phyloP scores from a whole-genome alignment of 2,113 vertebrate genomes.

The Oxygymnocypris stewartii region DNA sequence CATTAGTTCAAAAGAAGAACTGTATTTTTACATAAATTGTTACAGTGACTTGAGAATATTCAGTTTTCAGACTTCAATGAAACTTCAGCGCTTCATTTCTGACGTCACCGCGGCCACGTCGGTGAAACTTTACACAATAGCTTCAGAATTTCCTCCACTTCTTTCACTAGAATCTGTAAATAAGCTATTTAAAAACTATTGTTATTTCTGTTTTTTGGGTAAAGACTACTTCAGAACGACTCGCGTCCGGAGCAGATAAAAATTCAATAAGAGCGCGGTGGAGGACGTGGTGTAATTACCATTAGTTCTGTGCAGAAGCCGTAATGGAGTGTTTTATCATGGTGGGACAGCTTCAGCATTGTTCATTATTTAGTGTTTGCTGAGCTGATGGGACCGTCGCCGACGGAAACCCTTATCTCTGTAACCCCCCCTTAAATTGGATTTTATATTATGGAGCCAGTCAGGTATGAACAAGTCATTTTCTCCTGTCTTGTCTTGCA shows the following conservation, averaged over 20 bases:
- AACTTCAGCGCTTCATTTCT: neutral
- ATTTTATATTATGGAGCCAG: slow-evolving; percentile 91
- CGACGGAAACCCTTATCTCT: slow-evolving; percentile 86
- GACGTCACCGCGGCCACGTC: neutral
- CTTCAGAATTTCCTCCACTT: slow-evolving; percentile 27
- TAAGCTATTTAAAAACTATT: slow-evolving; percentile 57
- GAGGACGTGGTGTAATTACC: slow-evolving; percentile 90
- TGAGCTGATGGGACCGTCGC: slow-evolving; percentile 82
- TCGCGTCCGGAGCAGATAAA: slow-evolving; percentile 81
- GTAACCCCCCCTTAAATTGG: slow-evolving; percentile 88
- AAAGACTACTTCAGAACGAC: slow-evolving; percentile 61
- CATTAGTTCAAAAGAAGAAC: neutral
- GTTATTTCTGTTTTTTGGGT: slow-evolving; percentile 50
- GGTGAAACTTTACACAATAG: slow-evolving; percentile 32
- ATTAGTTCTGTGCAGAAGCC: slow-evolving; percentile 84
- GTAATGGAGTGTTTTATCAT: slow-evolving; percentile 93
- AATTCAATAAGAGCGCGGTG: slow-evolving; percentile 85
- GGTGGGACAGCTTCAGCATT: slow-evolving; percentile 81
- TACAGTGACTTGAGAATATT: neutral
- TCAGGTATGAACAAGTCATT: slow-evolving; percentile 96
- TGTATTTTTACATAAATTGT: neutral
- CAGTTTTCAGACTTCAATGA: neutral
- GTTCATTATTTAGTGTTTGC: slow-evolving; percentile 99
- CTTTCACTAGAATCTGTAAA: slow-evolving; percentile 41
- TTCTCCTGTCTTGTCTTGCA: slow-evolving; percentile 83